phyloP scores from a whole-genome alignment of 2,888 invertebrate species.

The Athalia cordata region DNA sequence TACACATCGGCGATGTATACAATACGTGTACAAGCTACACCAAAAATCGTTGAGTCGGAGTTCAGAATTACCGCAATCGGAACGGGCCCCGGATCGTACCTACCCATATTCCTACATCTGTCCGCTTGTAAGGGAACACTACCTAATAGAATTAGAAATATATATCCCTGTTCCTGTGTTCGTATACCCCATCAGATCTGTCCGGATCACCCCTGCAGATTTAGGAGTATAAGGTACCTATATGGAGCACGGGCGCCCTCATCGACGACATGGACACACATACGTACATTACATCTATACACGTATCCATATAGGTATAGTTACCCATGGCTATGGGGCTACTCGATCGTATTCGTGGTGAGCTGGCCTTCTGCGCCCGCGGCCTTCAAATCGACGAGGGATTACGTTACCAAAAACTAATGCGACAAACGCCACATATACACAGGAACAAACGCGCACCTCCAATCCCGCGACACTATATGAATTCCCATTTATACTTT shows the following conservation, averaged over 20 bases:
- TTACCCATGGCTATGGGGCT: too few species aligned
- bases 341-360: too few species aligned
- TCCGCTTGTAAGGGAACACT: constrained; percentile 73
- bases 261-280: constrained; percentile 11
- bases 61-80: constrained; percentile 59
- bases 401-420: constrained; percentile 24
- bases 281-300: too few species aligned
- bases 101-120: constrained; percentile 68
- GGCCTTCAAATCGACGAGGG: constrained; percentile 35
- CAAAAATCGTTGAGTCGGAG: too few species aligned
- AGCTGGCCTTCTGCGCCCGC: not conserved
- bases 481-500: too few species aligned
- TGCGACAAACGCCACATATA: constrained; percentile 14
- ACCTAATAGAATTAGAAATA: constrained; percentile 72
- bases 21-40: too few species aligned
- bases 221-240: not conserved
- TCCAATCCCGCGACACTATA: not conserved
- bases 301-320: too few species aligned
- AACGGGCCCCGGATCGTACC: constrained; percentile 62
- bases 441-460: not conserved
- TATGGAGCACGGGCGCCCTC: constrained; percentile 31
- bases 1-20: too few species aligned
- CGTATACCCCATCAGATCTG: constrained; percentile 19
- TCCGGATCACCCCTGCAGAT: constrained; percentile 14
- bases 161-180: constrained; percentile 58